Base-by-base conservation (phyloP, 2,888 invertebrate genomes). In the Magallana nippona region DNA sequence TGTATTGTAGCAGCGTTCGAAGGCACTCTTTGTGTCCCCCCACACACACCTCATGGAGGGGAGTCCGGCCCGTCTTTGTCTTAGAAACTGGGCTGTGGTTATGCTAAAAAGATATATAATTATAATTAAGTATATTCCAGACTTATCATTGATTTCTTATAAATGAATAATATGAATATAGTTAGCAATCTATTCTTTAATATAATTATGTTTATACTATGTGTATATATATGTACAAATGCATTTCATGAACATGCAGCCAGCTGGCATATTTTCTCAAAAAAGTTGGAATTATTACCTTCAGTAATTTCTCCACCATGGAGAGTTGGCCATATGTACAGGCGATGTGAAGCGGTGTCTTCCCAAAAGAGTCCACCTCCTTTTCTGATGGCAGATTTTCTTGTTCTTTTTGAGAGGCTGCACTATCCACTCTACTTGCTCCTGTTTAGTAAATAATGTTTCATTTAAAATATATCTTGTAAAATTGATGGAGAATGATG, bases 41-140 rank as follows among this genome's bases (percentile, higher is more conserved):
- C 17, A 92, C 90, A 87, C 93, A 93, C 0, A 93, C 93, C 78
- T 94, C 94, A 87, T 94, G 94, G 13, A 94, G 87, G 5, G 93
- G 89, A 8, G 92, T 92, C 78, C 93, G 89, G 3, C 93, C 93
- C 62, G 90, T 89, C 27, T 89, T 89, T 83, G 89, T 91, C 60
- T 84, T 88, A 22, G 89, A 86, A 17, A 88, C 83, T 2, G 93
- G 92, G 84, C 93, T 91, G 11, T 90, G 91, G n/a, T 93, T 93
- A 60, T 90, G 88, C 93, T 93, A 60, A 17, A 55, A 58, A 22
- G 44, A 44, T 44, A 44, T 44, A 44, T 44, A 3, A 44, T 44
- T 44, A 44, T 8, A n/a, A n/a, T n/a, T n/a, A 8, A 5, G 8
- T 44, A 44, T 44, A 44, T 44, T 44, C 44, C 44, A 44, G 5